Conservation (phyloP, 2,113 vertebrate genomes). For the Malurus melanocephalus region DNA sequence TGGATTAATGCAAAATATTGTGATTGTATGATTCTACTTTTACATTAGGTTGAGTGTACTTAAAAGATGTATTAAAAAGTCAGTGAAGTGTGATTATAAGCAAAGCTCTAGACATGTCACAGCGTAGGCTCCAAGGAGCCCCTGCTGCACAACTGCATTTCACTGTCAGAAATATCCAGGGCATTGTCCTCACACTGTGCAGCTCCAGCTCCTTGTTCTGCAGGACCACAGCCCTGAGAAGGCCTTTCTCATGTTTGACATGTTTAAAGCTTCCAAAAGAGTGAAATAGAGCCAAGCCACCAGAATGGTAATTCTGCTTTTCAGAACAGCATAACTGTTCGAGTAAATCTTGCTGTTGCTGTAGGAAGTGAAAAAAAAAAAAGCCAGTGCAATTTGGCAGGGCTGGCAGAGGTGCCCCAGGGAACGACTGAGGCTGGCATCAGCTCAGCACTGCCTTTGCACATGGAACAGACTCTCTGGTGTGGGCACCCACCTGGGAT, state of each 20-base stretch:
- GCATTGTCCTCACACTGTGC: background rate
- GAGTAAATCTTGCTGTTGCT: background rate
- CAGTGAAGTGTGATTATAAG: background rate
- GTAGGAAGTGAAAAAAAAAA: background rate
- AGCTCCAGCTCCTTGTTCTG: background rate
- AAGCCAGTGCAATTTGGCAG: background rate
- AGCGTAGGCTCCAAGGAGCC: background rate
- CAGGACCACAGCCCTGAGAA: background rate
- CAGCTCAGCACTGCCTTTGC: background rate
- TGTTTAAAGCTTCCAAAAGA: background rate
- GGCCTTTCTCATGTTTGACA: background rate
- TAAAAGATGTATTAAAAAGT: background rate
- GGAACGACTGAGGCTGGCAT: accelerated
- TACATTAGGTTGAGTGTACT: background rate
- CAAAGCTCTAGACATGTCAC: background rate
- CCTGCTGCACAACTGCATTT: background rate
- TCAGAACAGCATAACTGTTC: background rate
- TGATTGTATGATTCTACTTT: background rate
- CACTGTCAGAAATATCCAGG: background rate
- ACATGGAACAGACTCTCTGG: background rate
- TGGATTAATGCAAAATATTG: background rate
- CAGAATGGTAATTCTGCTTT: background rate
- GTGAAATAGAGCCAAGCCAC: background rate
- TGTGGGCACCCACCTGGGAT: background rate
- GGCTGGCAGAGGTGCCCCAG: background rate